These are phyloP conservation scores for Neodontobutis hainanensis DNA, from an alignment of 2,113 vertebrate species.

Conservation along the genomic window DNA sequence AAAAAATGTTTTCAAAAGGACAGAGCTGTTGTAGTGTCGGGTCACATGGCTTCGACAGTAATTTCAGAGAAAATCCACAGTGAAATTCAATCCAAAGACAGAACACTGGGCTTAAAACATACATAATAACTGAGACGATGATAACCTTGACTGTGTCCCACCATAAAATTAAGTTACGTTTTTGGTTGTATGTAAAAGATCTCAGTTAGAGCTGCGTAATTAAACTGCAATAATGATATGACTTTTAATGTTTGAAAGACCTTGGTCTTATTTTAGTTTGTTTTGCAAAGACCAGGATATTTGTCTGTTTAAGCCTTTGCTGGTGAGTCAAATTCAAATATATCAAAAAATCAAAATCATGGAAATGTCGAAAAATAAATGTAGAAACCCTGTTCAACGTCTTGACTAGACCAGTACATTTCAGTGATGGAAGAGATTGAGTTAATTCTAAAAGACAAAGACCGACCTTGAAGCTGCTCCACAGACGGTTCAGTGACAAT, in stretches of 20 bases:
- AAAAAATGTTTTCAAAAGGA: background rate
- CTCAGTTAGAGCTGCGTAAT: too few species aligned
- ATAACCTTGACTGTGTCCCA: background rate
- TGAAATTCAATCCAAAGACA: conserved; percentile 9
- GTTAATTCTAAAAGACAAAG: background rate
- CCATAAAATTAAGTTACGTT: background rate
- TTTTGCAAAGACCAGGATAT: too few species aligned
- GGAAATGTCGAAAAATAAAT: too few species aligned
- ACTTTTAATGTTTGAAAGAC: too few species aligned
- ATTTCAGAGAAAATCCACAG: background rate
- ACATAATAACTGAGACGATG: background rate
- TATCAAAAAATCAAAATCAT: too few species aligned
- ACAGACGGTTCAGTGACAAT: background rate
- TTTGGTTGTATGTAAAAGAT: too few species aligned
- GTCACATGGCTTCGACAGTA: background rate
- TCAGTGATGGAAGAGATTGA: background rate
- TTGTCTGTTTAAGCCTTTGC: too few species aligned
- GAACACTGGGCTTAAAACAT: background rate
- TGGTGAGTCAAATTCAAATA: too few species aligned
- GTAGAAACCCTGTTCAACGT: too few species aligned
- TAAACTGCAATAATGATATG: too few species aligned
- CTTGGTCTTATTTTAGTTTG: too few species aligned
- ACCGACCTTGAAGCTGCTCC: conserved; percentile 4
- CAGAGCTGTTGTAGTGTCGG: background rate
- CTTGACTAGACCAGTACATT: background rate